Conservation (phyloP, 2,797 vertebrate species). For the Sebastes ruberrimus region DNA sequence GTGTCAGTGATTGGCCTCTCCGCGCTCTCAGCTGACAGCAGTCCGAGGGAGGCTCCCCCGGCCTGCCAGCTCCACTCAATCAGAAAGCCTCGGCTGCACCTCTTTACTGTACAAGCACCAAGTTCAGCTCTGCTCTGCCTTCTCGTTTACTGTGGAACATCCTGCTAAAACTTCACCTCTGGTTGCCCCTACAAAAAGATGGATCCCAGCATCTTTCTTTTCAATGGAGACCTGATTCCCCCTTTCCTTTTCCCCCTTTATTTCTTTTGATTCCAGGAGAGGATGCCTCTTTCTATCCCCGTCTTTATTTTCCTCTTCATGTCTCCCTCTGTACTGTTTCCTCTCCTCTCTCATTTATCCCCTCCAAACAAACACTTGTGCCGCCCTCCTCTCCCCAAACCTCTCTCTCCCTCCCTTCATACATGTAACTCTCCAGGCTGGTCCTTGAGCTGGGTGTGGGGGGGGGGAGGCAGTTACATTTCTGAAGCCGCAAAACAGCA, state of each 20-base stretch:
- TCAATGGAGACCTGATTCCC: background rate
- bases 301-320: conserved; percentile 35
- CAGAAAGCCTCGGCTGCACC: conserved; percentile 61
- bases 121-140: conserved; percentile 10
- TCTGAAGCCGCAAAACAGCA: conserved; percentile 48
- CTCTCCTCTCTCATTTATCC: conserved; percentile 37
- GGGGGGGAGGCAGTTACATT: conserved; percentile 9
- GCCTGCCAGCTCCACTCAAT: conserved; percentile 89
- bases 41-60: conserved; percentile 82
- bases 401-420: conserved; percentile 16
- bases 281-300: conserved; percentile 9
- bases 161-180: conserved; percentile 41
- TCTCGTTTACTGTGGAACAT: conserved; percentile 27
- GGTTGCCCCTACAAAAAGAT: background rate
- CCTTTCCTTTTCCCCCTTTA: background rate
- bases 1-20: conserved; percentile 84
- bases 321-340: conserved; percentile 21
- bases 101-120: conserved; percentile 34
- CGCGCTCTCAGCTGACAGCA: conserved; percentile 82
- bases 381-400: conserved; percentile 29
- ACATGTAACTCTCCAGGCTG: conserved; percentile 56
- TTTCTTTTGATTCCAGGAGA: conserved; percentile 14
- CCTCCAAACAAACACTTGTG: conserved; percentile 53
- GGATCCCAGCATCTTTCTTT: background rate
- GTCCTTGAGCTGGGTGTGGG: conserved; percentile 53